Base-by-base conservation (phyloP, 2,888 invertebrate genomes). In the Dexiosoma caninum region DNA sequence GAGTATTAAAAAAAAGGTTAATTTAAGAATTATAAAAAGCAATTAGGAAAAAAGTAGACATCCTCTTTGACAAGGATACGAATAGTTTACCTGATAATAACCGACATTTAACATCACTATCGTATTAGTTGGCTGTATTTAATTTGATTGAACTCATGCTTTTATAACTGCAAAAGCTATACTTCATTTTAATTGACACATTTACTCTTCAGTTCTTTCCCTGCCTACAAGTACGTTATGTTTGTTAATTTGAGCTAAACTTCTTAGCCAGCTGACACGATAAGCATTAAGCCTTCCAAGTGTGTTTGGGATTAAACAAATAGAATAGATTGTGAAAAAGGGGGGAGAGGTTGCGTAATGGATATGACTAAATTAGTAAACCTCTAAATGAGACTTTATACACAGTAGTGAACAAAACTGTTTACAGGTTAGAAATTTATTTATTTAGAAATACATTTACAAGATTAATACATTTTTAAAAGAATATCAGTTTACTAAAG, bases 361-460 rank as follows among this genome's bases (percentile, higher is more conserved):
- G 44, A 49, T 64, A 81, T 72, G 62, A 49, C 62, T 81, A 69
- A 81, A 81, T 81, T 81, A 81, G 72, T 77, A 67, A 81, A 76
- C 71, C 72, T 72, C 76, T 72, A 76, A 76, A 72, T 77, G 77
- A 69, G 57, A 72, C 59, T 81, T 81, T 77, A 77, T 81, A 74
- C 64, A 53, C 67, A n/a, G n/a, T n/a, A n/a, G n/a, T n/a, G n/a
- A n/a, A n/a, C n/a, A n/a, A n/a, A n/a, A n/a, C n/a, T n/a, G n/a
- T n/a, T n/a, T n/a, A n/a, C n/a, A n/a, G n/a, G n/a, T n/a, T n/a
- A n/a, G n/a, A n/a, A n/a, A n/a, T n/a, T n/a, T n/a, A n/a, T n/a
- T n/a, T n/a, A n/a, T n/a, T n/a, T n/a, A n/a, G n/a, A n/a, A n/a
- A n/a, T n/a, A n/a, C n/a, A n/a, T n/a, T n/a, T n/a, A n/a, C n/a